Evolutionary conservation across 2,113 vertebrate genomes (phyloP).

Genomic region (Callipepla californica): DNA sequence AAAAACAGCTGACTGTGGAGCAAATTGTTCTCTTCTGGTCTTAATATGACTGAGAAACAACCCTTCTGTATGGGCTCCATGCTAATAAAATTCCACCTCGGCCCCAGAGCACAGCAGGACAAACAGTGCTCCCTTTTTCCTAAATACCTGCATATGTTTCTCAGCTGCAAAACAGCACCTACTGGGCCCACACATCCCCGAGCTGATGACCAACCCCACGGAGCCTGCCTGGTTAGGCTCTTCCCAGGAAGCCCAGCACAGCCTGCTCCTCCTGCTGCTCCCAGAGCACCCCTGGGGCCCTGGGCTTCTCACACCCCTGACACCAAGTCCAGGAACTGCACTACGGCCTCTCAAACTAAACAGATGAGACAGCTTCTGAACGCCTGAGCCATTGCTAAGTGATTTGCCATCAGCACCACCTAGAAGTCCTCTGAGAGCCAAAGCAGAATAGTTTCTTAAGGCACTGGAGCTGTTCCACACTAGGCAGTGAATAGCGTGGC

Average conservation of each 20-base stretch:
- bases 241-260: neutral
- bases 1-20: neutral
- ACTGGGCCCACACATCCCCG: neutral
- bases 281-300: neutral
- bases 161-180: neutral
- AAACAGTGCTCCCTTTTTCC: neutral
- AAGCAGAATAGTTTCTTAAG: neutral
- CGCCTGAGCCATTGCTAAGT: neutral
- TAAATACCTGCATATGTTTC: neutral
- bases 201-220: accelerated
- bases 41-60: neutral
- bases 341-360: neutral
- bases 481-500: neutral
- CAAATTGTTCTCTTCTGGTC: neutral
- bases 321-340: neutral
- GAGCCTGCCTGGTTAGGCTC: too few relatives aligned
- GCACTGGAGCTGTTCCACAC: neutral
- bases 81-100: neutral
- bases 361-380: neutral
- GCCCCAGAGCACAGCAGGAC: neutral
- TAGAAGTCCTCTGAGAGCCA: neutral
- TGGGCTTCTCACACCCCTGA: accelerated
- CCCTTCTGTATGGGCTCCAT: neutral
- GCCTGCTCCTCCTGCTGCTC: accelerated
- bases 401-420: neutral